These are phyloP conservation scores for Apocheima hispidaria DNA, from an alignment of 2,888 invertebrate genomes.

Conservation along the genomic window DNA sequence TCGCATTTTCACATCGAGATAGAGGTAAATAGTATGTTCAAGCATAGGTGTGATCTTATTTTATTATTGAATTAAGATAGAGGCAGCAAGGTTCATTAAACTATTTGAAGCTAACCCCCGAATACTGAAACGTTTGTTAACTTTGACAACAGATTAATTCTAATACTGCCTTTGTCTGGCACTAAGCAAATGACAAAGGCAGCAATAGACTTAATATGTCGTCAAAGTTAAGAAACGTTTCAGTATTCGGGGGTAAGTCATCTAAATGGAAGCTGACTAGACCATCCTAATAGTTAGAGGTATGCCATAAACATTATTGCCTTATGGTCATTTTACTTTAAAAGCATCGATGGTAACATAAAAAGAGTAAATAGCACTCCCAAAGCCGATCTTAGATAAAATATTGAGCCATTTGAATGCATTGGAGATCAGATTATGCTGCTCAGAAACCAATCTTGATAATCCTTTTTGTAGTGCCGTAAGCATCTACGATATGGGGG, in stretches of 20 bases:
- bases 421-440: conserved; percentile 21
- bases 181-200: no score
- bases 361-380: conserved; percentile 14
- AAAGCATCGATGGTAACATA: conserved; percentile 4
- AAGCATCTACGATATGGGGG: conserved; percentile 7
- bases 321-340: conserved; percentile 16
- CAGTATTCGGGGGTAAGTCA: no score
- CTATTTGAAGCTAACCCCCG: no score
- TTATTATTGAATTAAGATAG: no score
- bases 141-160: no score
- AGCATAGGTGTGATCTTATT: no score
- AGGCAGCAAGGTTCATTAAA: not conserved
- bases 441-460: conserved; percentile 24
- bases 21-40: no score
- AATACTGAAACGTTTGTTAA: no score
- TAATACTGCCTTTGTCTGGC: no score
- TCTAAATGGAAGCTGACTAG: no score
- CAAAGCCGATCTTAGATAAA: conserved; percentile 9
- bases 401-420: conserved; percentile 25
- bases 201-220: no score
- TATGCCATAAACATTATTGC: conserved; percentile 18
- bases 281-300: not conserved
- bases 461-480: conserved; percentile 17
- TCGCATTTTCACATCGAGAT: not conserved
- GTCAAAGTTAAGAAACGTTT: no score